Evolutionary conservation across 2,113 vertebrate genomes (phyloP).

Genomic region (Indicator indicator): DNA sequence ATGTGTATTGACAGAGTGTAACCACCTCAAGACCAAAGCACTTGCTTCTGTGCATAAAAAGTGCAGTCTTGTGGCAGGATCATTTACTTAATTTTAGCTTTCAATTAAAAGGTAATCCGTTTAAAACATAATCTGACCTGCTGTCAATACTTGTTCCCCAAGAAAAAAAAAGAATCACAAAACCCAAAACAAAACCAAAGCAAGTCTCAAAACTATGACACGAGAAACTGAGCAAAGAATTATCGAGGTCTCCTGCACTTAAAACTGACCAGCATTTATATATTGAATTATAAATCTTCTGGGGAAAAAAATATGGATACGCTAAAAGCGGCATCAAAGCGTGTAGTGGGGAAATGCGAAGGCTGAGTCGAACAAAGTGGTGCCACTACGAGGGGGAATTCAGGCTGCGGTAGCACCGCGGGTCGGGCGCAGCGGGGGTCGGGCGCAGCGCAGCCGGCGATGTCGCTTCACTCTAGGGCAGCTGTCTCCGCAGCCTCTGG

Average conservation of each 20-base stretch:
- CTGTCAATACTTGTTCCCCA: not conserved
- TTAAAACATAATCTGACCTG: not conserved
- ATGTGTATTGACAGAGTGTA: not conserved
- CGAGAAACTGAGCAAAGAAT: not conserved
- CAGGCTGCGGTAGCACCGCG: not conserved
- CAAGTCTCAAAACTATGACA: rapidly evolving
- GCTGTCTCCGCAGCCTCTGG: not conserved
- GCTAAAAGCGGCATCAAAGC: not conserved
- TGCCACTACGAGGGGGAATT: not conserved
- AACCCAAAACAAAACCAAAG: not conserved
- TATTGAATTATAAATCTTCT: not conserved
- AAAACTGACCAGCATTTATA: not conserved
- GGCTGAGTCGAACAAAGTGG: not conserved
- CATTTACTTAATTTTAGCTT: not conserved
- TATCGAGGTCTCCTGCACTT: not conserved
- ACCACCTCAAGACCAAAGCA: not conserved
- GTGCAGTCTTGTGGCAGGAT: not conserved
- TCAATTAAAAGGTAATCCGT: not conserved
- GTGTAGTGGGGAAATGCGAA: rapidly evolving
- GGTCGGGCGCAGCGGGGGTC: not conserved
- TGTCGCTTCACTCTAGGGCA: not conserved
- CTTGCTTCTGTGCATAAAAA: not conserved
- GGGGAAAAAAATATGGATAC: rapidly evolving
- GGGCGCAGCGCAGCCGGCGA: not conserved
- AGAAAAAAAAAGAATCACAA: too few species aligned